phyloP scores from a whole-genome alignment of 1,140 invertebrate species.

The Aradophagus sp. region DNA sequence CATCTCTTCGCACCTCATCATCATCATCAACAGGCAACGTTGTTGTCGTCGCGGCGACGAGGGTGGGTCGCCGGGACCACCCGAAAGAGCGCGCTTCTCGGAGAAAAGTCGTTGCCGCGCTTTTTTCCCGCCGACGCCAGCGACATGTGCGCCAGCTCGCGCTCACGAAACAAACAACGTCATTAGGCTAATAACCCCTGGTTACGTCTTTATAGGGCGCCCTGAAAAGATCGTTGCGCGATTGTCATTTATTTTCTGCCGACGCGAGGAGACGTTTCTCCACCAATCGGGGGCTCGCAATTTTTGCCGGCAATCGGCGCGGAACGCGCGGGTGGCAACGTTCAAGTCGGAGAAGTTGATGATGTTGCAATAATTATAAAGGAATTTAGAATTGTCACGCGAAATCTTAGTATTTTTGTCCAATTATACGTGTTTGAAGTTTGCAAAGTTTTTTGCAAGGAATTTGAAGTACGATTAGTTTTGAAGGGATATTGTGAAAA shows the following conservation, averaged over 20 bases:
- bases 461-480: no score
- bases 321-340: no score
- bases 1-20: slow-evolving; percentile 76
- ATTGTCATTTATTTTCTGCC: slow-evolving; percentile 42
- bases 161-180: slow-evolving; percentile 35
- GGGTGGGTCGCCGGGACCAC: slow-evolving; percentile 57
- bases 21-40: slow-evolving; percentile 72
- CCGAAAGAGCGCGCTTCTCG: slow-evolving; percentile 46
- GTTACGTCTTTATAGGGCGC: slow-evolving; percentile 45
- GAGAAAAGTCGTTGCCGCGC: slow-evolving; percentile 37
- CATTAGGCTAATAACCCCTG: slow-evolving; percentile 57
- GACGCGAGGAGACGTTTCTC: slow-evolving; percentile 31
- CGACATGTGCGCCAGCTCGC: slow-evolving; percentile 18
- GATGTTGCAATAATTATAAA: no score
- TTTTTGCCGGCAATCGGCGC: no score
- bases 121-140: slow-evolving; percentile 47
- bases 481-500: no score
- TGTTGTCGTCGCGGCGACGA: slow-evolving; percentile 66
- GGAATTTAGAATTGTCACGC: no score
- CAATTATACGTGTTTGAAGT: no score
- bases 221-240: slow-evolving; percentile 24
- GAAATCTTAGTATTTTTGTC: no score
- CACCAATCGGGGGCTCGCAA: no score
- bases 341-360: no score
- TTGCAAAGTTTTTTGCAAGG: no score